These are phyloP conservation scores for Chlorodrepanis virens DNA, from an alignment of 2,113 vertebrate species.

Conservation along the genomic window DNA sequence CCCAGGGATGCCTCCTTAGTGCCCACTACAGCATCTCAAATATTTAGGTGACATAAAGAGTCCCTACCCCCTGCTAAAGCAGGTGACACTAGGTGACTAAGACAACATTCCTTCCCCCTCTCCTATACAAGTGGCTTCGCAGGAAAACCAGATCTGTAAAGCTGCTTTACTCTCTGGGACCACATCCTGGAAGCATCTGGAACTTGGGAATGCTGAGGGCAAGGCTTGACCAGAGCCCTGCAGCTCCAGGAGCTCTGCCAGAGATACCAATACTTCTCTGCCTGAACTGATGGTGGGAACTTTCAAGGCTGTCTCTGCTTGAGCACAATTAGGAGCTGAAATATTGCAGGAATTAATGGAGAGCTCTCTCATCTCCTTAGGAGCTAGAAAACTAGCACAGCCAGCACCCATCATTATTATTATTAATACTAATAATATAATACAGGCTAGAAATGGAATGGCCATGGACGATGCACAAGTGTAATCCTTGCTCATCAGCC, in stretches of 20 bases:
- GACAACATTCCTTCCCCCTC: fast-evolving
- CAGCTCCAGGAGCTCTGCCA: not conserved
- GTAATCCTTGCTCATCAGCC: not conserved
- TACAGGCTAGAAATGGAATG: slow-evolving; percentile 28
- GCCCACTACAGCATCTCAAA: not conserved
- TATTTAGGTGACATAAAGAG: not conserved
- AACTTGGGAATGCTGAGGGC: not conserved
- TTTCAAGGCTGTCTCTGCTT: slow-evolving; percentile 1
- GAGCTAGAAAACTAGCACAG: slow-evolving; percentile 6
- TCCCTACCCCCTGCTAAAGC: fast-evolving
- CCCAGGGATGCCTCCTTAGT: not conserved
- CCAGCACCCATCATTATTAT: slow-evolving; percentile 42
- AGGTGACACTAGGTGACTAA: fast-evolving
- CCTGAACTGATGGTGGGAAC: not conserved
- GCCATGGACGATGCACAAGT: not conserved
- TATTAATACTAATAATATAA: slow-evolving; percentile 52
- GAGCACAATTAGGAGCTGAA: slow-evolving; percentile 53
- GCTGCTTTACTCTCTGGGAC: not conserved
- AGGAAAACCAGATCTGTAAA: fast-evolving
- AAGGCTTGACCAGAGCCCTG: not conserved
- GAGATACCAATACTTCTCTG: not conserved
- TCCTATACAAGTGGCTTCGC: not conserved
- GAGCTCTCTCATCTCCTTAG: slow-evolving; percentile 34
- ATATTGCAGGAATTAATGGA: slow-evolving; percentile 51
- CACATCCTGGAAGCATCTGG: not conserved